Evolutionary conservation across 2,888 invertebrate genomes (phyloP).

Genomic region (Hipparchia sbordonii): DNA sequence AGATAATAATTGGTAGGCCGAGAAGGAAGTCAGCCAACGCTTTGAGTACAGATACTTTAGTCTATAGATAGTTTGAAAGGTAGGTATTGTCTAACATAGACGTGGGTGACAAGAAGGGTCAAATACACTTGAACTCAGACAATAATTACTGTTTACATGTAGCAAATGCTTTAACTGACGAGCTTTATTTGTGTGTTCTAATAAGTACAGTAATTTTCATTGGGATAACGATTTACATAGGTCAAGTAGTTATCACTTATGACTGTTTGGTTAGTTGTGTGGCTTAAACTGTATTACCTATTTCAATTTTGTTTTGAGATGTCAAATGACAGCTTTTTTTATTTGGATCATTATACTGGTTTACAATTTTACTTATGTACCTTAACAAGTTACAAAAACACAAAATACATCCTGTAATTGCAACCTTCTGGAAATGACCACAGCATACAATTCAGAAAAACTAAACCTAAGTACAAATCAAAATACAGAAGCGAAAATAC

Average conservation of each 20-base stretch:
- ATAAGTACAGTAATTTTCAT: neutral
- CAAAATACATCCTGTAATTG: too few species aligned
- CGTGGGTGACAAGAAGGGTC: slow-evolving; percentile 26
- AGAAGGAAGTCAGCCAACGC: slow-evolving; percentile 16
- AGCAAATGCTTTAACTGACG: slow-evolving; percentile 10
- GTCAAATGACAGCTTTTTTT: too few species aligned
- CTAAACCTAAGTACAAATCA: too few species aligned
- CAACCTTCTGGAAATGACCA: too few species aligned
- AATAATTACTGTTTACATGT: slow-evolving; percentile 10
- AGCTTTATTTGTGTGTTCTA: neutral
- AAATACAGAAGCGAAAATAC: too few species aligned
- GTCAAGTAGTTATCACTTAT: neutral
- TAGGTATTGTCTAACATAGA: slow-evolving; percentile 12
- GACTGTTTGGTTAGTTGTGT: too few species aligned
- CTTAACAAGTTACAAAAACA: too few species aligned
- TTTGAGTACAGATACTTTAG: neutral
- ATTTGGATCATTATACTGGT: too few species aligned
- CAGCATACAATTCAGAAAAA: too few species aligned
- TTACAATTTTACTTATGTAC: too few species aligned
- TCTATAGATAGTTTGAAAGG: neutral
- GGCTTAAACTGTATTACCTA: too few species aligned
- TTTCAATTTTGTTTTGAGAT: too few species aligned
- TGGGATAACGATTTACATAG: slow-evolving; percentile 1
- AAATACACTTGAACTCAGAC: slow-evolving; percentile 16
- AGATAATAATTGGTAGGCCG: slow-evolving; percentile 10